Evolutionary conservation across 2,797 vertebrate genomes (phyloP), one percentile per base, ranked within the genome.

Genomic region (Okamejei kenojei): DNA sequence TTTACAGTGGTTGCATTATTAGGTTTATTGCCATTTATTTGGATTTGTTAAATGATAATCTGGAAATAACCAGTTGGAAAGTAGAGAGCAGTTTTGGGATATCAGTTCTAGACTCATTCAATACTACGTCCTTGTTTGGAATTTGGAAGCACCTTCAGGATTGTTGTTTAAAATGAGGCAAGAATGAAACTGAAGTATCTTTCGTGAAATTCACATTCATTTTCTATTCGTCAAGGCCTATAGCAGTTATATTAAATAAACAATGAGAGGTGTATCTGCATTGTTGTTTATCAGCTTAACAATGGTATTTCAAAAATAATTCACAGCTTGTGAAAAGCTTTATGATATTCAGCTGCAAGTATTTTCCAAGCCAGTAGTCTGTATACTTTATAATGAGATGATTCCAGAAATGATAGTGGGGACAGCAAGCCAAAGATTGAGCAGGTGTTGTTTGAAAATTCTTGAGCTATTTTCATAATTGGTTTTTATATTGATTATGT

Each of bases 1-100:
- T 86, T 63, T n/a, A 86, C 29, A 86, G n/a, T 86, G 54, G 81
- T 54, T 82, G 82, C 26, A 86, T n/a, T n/a, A n/a, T 86, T 86
- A 19, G 13, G 29, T 63, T 86, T 65, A 86, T 63, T 86, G 26
- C 58, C 17, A 35, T 65, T 86, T 8, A 17, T 86, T 32, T 19
- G n/a, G 29, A 86, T 86, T 32, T 86, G 58, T 11, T 29, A 10
- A n/a, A 61, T 13, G n/a, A 29, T 1, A 58, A 26, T 63, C 82
- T 86, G 58, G 58, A 13, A n/a, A 86, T 63, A 63, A 32, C 61
- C 82, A 65, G 7, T 7, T 7, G 13, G 82, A 32, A 86, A 86
- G 17, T 13, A 4, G 23, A 63, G 26, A 29, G 58, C 26, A 82
- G 9, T 54, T 82, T 23, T 82, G 45, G 9, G 29, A 86, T 17